phyloP scores from a whole-genome alignment of 2,888 invertebrate species.

The Dolichopus griseipennis region DNA sequence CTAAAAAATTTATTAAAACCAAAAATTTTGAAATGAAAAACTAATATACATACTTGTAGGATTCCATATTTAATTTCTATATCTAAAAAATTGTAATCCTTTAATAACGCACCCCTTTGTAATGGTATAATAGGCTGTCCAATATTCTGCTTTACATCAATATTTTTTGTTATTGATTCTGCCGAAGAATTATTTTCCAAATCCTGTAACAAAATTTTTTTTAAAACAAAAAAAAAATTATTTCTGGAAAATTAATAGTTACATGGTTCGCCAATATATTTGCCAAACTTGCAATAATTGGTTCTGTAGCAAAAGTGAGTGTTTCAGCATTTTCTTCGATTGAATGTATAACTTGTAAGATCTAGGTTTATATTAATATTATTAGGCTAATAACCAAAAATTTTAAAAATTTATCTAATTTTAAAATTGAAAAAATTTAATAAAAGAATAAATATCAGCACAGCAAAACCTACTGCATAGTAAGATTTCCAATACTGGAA shows the following conservation, averaged over 20 bases:
- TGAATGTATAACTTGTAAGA: constrained; percentile 58
- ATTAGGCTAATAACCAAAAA: too few relatives aligned
- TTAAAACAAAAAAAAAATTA: too few relatives aligned
- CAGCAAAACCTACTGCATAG: too few relatives aligned
- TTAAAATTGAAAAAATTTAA: too few relatives aligned
- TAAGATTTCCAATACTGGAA: too few relatives aligned
- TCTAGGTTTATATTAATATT: constrained; percentile 32
- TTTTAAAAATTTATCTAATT: too few relatives aligned
- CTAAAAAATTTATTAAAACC: constrained; percentile 45
- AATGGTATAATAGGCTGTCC: constrained; percentile 41
- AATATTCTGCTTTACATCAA: constrained; percentile 43
- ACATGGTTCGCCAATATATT: constrained; percentile 80
- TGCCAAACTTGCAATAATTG: constrained; percentile 78
- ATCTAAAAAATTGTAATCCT: constrained; percentile 81
- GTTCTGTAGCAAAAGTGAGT: constrained; percentile 89
- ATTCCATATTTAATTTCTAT: constrained; percentile 90
- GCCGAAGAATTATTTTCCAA: neutral
- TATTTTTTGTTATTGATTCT: constrained; percentile 32
- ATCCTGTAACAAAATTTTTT: neutral
- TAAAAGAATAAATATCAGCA: too few relatives aligned
- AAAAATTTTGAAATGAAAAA: neutral
- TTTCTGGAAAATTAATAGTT: constrained; percentile 31
- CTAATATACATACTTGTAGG: constrained; percentile 60
- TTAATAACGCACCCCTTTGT: constrained; percentile 48
- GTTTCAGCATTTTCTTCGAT: constrained; percentile 80